Evolutionary conservation across 2,797 vertebrate genomes (phyloP), one percentile per base, ranked within the genome.

Genomic region (Microctenopoma steveboyesi): DNA sequence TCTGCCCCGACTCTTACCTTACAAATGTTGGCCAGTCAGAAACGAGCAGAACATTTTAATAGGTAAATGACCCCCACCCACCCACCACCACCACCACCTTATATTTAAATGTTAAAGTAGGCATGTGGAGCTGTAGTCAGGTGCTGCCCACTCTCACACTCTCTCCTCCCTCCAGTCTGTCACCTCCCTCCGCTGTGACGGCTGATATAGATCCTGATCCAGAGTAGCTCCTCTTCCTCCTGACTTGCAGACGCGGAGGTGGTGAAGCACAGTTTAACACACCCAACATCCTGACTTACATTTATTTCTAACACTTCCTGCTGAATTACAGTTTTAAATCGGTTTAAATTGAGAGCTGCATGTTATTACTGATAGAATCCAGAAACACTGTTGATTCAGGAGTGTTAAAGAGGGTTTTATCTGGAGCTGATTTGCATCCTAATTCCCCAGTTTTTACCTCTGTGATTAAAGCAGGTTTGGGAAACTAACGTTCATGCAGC

Each of bases 11-110:
- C 9, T n/a, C 79, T 75, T 56, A 5, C 64, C 65, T 67, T 30
- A 37, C 4, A 1, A 37, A 60, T 35, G 45, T 35, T 12, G 51
- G 18, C 80, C 73, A 70, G 75, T 80, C 28, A 64, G 33, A 25
- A 47, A 37, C 60, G 64, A 68, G 67, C 46, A 64, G 39, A 66
- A 27, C 49, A 13, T 52, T 25, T 69, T 65, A 50, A 43, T 62
- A 33, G 57, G 58, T 51, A 48, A 0, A 57, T 14, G 25, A 76
- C 52, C 3, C 45, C 28, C 25, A 2, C 35, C 48, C 18, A 18
- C 18, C 37, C 37, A 49, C 2, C 45, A 22, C 25, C 2, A 30
- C 48, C 52, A 59, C 42, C 14, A 5, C 39, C 40, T 33, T 46
- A 55, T 28, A 42, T 65, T 80, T 42, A 69, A 37, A 60, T 47